These are phyloP conservation scores for Lasioglossum baleicum DNA, from an alignment of 1,140 invertebrate species.

Conservation along the genomic window DNA sequence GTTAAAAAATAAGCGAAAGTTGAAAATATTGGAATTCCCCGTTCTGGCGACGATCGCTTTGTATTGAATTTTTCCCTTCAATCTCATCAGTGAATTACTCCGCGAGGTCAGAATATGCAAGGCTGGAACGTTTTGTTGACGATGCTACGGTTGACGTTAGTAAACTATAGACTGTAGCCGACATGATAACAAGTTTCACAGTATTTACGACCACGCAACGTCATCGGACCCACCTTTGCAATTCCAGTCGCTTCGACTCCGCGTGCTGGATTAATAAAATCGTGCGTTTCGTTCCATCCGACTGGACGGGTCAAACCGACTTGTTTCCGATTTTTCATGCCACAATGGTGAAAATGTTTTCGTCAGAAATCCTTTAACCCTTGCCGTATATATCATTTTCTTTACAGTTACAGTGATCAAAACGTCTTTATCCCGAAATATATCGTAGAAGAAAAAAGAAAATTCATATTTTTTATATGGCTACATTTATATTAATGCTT, in stretches of 20 bases:
- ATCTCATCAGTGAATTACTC: background rate
- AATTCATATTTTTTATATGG: too few relatives aligned
- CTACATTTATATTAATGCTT: too few relatives aligned
- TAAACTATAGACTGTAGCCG: slow-evolving; percentile 23
- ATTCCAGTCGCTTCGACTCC: slow-evolving; percentile 17
- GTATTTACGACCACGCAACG: slow-evolving; percentile 58
- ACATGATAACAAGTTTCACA: slow-evolving; percentile 44
- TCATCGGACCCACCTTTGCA: slow-evolving; percentile 54
- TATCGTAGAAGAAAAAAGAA: too few relatives aligned
- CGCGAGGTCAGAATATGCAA: background rate
- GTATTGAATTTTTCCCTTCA: background rate
- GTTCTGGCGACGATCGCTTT: background rate
- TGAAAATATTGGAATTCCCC: too few relatives aligned
- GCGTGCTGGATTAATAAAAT: background rate
- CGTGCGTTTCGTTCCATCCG: background rate
- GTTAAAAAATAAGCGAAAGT: background rate
- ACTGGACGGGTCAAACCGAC: too few relatives aligned
- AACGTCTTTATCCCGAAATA: too few relatives aligned
- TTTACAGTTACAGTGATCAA: too few relatives aligned
- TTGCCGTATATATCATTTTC: too few relatives aligned
- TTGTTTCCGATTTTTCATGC: background rate
- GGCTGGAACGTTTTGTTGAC: background rate
- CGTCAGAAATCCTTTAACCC: too few relatives aligned
- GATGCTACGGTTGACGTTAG: slow-evolving; percentile 32
- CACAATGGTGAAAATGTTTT: background rate